phyloP scores from a whole-genome alignment of 2,888 invertebrate genomes.

The Eulithis prunata region DNA sequence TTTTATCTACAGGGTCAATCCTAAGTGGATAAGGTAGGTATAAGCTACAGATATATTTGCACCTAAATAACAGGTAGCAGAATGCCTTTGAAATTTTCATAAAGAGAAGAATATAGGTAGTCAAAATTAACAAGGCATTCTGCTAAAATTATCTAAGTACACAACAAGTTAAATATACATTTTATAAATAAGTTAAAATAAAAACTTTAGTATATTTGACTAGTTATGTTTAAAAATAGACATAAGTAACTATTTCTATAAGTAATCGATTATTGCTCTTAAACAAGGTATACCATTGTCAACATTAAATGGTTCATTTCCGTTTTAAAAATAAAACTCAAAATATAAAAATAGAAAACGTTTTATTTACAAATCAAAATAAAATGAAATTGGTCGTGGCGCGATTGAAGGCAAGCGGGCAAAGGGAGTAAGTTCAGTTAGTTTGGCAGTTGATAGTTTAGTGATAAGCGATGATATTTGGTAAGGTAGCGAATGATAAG shows the following conservation, averaged over 20 bases:
- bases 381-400: constrained; percentile 56
- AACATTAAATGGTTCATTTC: constrained; percentile 65
- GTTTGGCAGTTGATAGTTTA: constrained; percentile 46
- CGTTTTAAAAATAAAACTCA: constrained; percentile 42
- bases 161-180: constrained; percentile 33
- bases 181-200: constrained; percentile 58
- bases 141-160: constrained; percentile 15
- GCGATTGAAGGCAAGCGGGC: constrained; percentile 59
- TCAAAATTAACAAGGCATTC: constrained; percentile 17
- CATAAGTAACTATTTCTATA: constrained; percentile 66
- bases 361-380: constrained; percentile 67
- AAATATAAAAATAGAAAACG: constrained; percentile 50
- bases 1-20: constrained; percentile 38
- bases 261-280: constrained; percentile 73
- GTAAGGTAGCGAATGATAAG: constrained; percentile 77
- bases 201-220: constrained; percentile 66
- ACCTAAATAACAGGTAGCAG: constrained; percentile 27
- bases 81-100: constrained; percentile 29
- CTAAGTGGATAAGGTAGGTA: constrained; percentile 35
- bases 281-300: constrained; percentile 61
- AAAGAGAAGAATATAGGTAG: constrained; percentile 16
- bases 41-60: constrained; percentile 40
- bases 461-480: constrained; percentile 71
- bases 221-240: constrained; percentile 68
- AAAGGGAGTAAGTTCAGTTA: constrained; percentile 40